A percentile compares a stretch with the other conserved stretches of the same genome.
phyloP scores from a whole-genome alignment of 2,113 vertebrate species.

The Dicerorhinus sumatrensis region DNA sequence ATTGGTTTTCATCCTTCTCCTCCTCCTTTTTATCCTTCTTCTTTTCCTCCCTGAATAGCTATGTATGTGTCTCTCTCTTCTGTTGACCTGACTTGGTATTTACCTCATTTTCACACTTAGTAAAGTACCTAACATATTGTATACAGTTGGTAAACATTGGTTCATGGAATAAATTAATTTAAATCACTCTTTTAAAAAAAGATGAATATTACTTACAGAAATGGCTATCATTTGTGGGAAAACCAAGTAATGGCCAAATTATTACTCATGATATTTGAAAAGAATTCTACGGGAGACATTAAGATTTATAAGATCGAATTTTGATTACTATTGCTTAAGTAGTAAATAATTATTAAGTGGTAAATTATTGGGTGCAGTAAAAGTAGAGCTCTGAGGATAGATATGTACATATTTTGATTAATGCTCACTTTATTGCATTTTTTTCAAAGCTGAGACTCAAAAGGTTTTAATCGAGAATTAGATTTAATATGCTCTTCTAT shows the following conservation, averaged over 20 bases:
- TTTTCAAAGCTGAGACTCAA: neutral
- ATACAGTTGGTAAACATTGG: neutral
- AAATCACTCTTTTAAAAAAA: neutral
- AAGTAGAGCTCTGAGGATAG: slow-evolving; percentile 39
- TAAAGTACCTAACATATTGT: neutral
- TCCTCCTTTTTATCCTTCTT: neutral
- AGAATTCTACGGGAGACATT: neutral
- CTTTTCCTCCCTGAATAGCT: neutral
- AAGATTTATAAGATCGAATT: slow-evolving; percentile 33
- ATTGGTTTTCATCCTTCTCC: neutral
- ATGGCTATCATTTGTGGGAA: neutral
- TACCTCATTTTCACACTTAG: slow-evolving; percentile 6
- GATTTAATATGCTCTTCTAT: slow-evolving; percentile 18
- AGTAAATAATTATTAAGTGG: neutral
- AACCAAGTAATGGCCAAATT: neutral
- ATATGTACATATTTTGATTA: neutral
- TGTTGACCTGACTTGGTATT: neutral
- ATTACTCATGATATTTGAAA: slow-evolving; percentile 41
- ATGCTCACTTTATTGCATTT: neutral
- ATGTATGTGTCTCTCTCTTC: neutral
- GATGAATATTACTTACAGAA: slow-evolving; percentile 16
- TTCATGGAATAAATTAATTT: slow-evolving; percentile 22
- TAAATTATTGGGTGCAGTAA: neutral
- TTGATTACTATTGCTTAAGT: slow-evolving; percentile 31
- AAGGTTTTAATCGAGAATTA: slow-evolving; percentile 4